These are phyloP conservation scores for Dendrolimus punctatus DNA, from an alignment of 1,140 invertebrate genomes.

Conservation along the genomic window DNA sequence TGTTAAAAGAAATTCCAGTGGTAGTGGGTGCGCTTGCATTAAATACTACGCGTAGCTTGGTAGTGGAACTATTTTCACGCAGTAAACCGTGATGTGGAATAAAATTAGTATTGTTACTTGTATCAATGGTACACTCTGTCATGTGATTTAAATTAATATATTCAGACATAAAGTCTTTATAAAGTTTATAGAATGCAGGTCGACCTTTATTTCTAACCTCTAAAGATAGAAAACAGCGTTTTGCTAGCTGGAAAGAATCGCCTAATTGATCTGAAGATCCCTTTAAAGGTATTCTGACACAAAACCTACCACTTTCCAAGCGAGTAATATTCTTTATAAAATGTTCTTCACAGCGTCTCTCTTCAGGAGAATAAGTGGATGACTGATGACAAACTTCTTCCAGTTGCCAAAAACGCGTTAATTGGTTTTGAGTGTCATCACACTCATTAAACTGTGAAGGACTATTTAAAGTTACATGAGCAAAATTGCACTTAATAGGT, in stretches of 20 bases:
- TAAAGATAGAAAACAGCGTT: slow-evolving; percentile 13
- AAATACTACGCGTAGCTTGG: slow-evolving; percentile 39
- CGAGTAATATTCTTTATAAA: slow-evolving; percentile 6
- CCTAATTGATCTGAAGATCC: slow-evolving; percentile 9
- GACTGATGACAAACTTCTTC: slow-evolving; percentile 6
- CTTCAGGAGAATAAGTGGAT: neutral
- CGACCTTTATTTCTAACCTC: too few relatives aligned
- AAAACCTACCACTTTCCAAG: slow-evolving; percentile 7
- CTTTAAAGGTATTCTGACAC: slow-evolving; percentile 9
- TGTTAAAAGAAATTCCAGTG: slow-evolving; percentile 27
- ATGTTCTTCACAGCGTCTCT: slow-evolving; percentile 6
- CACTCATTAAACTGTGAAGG: neutral
- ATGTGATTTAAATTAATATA: slow-evolving; percentile 16
- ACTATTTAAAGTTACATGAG: slow-evolving; percentile 5
- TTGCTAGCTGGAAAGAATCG: slow-evolving; percentile 12
- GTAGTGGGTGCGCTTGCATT: slow-evolving; percentile 30
- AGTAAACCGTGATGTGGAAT: slow-evolving; percentile 47
- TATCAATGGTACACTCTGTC: neutral
- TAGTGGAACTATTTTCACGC: slow-evolving; percentile 22
- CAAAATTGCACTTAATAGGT: neutral
- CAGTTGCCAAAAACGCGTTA: slow-evolving; percentile 7
- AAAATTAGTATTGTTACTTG: slow-evolving; percentile 21
- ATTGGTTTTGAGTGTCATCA: too few relatives aligned
- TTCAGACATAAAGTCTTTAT: slow-evolving; percentile 19
- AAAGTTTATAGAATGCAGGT: slow-evolving; percentile 9